A percentile compares a stretch with the other conserved stretches of the same genome.
Conservation (phyloP, 2,797 vertebrate genomes). For the Tragelaphus eurycerus region DNA sequence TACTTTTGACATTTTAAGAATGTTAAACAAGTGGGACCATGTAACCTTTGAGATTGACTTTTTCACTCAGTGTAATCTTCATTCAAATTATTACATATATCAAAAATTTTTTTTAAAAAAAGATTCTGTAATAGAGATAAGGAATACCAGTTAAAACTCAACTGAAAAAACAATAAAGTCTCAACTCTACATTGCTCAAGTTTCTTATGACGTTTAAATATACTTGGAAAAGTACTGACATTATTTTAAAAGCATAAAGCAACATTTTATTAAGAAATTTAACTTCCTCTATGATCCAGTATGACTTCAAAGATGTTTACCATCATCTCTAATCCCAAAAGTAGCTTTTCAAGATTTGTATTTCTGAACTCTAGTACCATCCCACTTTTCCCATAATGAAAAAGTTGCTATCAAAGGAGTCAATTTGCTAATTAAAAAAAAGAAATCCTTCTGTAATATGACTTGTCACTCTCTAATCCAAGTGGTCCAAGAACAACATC, state of each 20-base stretch:
- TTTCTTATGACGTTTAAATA: neutral
- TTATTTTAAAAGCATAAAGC: conserved; percentile 11
- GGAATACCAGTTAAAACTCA: neutral
- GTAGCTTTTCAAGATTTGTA: neutral
- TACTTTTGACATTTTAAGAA: neutral
- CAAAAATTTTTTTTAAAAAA: neutral
- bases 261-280: neutral
- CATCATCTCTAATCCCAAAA: neutral
- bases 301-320: neutral
- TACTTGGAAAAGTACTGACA: neutral
- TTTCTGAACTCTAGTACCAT: neutral
- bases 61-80: neutral
- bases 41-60: neutral
- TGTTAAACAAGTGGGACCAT: neutral
- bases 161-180: neutral
- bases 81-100: neutral
- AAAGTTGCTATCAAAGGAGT: neutral
- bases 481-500: neutral
- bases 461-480: conserved; percentile 28
- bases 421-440: neutral
- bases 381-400: neutral
- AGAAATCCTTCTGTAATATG: neutral
- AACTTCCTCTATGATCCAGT: neutral
- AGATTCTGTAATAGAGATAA: neutral
- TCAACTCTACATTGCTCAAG: neutral